These are phyloP conservation scores for Caenorhabditis latens DNA, from an alignment of 1,140 invertebrate genomes.

Conservation along the genomic window DNA sequence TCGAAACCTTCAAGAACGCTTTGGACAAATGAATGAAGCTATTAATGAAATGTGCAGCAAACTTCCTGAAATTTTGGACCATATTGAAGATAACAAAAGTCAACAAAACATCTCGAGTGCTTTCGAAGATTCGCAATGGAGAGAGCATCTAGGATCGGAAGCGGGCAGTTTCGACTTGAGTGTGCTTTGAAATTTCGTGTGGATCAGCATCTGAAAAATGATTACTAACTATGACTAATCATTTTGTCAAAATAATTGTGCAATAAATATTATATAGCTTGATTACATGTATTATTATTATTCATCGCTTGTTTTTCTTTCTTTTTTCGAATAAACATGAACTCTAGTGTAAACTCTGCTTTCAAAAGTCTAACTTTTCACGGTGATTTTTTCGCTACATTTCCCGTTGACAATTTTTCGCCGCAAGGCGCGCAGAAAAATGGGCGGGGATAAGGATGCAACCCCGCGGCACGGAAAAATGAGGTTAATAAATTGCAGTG, in stretches of 20 bases:
- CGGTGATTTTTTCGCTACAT: too few relatives aligned
- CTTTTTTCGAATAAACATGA: neutral
- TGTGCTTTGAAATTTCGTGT: neutral
- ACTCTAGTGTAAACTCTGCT: neutral
- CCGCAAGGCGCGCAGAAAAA: too few relatives aligned
- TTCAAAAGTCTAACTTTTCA: too few relatives aligned
- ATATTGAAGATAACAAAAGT: neutral
- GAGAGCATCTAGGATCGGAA: neutral
- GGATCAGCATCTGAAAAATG: neutral
- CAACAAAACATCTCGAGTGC: neutral
- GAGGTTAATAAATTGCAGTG: too few relatives aligned
- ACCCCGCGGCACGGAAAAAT: too few relatives aligned
- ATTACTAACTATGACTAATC: neutral
- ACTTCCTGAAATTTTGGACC: neutral
- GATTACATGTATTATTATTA: neutral
- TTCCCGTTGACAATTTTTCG: too few relatives aligned
- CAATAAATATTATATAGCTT: neutral
- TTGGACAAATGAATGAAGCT: constrained; percentile 1
- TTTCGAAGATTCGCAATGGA: constrained; percentile 14
- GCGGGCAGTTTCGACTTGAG: neutral
- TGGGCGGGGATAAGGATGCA: too few relatives aligned
- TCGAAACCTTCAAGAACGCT: neutral
- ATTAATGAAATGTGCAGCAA: neutral
- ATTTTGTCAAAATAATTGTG: neutral
- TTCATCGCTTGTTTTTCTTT: neutral